phyloP scores from a whole-genome alignment of 1,140 invertebrate species.

The Drosophila kohkoa region DNA sequence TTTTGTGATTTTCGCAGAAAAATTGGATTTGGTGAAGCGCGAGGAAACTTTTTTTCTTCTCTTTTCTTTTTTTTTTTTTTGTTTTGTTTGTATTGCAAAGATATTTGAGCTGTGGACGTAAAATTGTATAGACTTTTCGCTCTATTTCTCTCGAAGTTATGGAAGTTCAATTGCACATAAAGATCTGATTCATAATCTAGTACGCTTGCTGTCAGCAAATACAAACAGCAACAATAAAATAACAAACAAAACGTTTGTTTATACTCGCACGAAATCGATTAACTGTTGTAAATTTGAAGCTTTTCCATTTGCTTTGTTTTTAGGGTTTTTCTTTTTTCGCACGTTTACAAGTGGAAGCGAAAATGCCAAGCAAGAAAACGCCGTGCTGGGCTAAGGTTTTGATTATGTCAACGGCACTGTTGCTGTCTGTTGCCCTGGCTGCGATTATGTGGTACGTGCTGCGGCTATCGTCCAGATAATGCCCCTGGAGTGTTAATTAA shows the following conservation, averaged over 20 bases:
- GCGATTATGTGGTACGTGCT: conserved; percentile 55
- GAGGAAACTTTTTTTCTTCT: neutral
- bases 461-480: conserved; percentile 50
- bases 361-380: conserved; percentile 6
- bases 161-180: conserved; percentile 1
- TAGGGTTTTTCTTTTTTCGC: neutral
- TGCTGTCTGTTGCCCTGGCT: conserved; percentile 22
- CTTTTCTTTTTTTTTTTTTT: neutral
- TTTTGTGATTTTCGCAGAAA: neutral
- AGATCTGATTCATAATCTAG: conserved; percentile 18
- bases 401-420: conserved; percentile 26
- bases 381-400: conserved; percentile 22
- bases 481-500: conserved; percentile 68
- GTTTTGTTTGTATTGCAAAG: neutral
- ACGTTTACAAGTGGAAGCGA: neutral
- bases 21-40: neutral
- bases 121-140: conserved; percentile 9
- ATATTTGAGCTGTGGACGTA: conserved; percentile 1
- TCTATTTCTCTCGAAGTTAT: neutral
- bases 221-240: conserved; percentile 23
- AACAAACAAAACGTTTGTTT: conserved; percentile 59
- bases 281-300: conserved; percentile 70
- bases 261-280: conserved; percentile 67
- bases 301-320: conserved; percentile 53
- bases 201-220: conserved; percentile 14